Evolutionary conservation across 2,113 vertebrate genomes (phyloP).

Genomic region (Anhinga anhinga): DNA sequence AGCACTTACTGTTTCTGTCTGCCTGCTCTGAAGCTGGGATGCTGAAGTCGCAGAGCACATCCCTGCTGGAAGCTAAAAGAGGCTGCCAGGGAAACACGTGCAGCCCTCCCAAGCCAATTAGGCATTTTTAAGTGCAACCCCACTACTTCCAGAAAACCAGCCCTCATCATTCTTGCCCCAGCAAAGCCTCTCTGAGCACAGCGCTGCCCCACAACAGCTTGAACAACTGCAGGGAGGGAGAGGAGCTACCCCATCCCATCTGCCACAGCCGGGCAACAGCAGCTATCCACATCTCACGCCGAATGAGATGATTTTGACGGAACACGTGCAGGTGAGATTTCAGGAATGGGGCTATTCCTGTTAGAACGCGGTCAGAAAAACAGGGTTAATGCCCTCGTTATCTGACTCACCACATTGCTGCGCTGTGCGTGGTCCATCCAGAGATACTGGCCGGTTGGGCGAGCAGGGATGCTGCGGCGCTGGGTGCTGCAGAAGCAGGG

Average conservation of each 20-base stretch:
- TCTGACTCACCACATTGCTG: neutral
- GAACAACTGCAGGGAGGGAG: neutral
- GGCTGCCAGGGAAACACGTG: neutral
- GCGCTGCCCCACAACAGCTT: neutral
- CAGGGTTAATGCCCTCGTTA: neutral
- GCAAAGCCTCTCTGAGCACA: neutral
- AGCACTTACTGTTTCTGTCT: neutral
- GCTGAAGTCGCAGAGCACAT: neutral
- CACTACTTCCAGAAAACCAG: neutral
- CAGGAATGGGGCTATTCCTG: neutral
- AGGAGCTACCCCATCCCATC: neutral
- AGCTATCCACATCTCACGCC: neutral
- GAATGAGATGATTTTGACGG: neutral
- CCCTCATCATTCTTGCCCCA: neutral
- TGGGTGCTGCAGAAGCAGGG: neutral
- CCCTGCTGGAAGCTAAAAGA: neutral
- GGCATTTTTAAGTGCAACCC: neutral
- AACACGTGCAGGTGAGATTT: neutral
- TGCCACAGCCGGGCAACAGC: rapidly evolving
- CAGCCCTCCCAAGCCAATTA: neutral
- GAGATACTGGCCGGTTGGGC: neutral
- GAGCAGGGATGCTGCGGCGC: neutral
- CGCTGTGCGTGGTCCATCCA: neutral
- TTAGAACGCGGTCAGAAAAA: neutral
- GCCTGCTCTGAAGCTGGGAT: neutral